Conservation (phyloP, 2,113 vertebrate genomes). For the Cettia cetti region DNA sequence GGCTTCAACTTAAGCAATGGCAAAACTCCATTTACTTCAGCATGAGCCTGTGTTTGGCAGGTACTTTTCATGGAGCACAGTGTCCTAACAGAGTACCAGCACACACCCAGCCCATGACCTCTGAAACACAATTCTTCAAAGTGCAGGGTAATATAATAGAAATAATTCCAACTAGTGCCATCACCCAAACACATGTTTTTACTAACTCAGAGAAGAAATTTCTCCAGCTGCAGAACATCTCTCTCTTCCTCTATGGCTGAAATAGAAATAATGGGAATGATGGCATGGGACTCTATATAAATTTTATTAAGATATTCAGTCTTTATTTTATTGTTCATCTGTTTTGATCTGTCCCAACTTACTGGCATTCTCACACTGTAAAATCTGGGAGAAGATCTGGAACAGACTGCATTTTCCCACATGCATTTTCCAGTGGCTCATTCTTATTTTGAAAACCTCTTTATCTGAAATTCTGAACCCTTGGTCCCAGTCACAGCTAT, state of each 20-base stretch:
- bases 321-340: not conserved
- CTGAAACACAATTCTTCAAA: not conserved
- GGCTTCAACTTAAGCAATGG: not conserved
- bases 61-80: not conserved
- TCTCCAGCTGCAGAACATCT: not conserved
- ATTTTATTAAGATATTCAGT: not conserved
- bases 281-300: not conserved
- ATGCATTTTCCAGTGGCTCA: not conserved
- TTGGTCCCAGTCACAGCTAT: not conserved
- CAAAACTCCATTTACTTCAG: not conserved
- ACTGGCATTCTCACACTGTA: not conserved
- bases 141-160: not conserved
- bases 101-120: not conserved
- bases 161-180: not conserved
- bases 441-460: not conserved
- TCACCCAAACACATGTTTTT: not conserved
- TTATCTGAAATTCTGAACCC: not conserved
- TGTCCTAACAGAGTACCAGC: not conserved
- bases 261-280: not conserved
- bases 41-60: not conserved
- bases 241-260: not conserved
- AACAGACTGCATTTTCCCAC: not conserved
- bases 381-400: not conserved
- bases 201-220: not conserved
- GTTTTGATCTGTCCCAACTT: not conserved